A percentile compares a stretch with the other conserved stretches of the same genome.
Evolutionary conservation across 2,797 vertebrate genomes (phyloP).

Genomic region (Ficedula albicollis): DNA sequence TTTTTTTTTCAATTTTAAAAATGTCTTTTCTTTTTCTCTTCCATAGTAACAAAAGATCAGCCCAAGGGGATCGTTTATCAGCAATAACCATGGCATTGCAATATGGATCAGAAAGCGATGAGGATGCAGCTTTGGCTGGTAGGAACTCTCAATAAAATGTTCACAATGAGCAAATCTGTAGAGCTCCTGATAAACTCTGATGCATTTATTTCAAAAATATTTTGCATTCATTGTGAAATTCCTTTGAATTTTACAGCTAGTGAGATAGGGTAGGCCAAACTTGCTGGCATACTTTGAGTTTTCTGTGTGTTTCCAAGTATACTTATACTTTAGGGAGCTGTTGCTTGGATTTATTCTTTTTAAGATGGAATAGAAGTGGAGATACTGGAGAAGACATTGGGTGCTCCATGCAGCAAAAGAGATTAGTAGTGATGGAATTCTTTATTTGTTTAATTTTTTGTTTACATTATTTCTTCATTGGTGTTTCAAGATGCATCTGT

Average conservation of each 20-base stretch:
- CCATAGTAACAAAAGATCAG: constrained; percentile 89
- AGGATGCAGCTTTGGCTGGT: constrained; percentile 94
- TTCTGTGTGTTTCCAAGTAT: neutral
- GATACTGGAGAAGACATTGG: neutral
- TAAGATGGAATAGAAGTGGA: neutral
- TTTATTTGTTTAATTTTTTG: neutral
- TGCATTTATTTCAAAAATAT: neutral
- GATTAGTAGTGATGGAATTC: neutral
- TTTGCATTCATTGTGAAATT: neutral
- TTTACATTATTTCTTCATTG: neutral
- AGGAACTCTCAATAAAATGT: constrained; percentile 24
- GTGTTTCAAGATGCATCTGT: neutral
- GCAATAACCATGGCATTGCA: constrained; percentile 96
- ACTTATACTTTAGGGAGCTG: neutral
- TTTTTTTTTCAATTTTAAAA: neutral
- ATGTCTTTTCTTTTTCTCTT: neutral
- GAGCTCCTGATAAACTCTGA: neutral
- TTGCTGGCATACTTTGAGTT: neutral
- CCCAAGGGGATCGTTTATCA: constrained; percentile 92
- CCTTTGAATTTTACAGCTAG: neutral
- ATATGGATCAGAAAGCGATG: constrained; percentile 98
- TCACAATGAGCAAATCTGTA: neutral
- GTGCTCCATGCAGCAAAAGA: neutral
- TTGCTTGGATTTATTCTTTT: neutral
- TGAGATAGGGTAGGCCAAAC: neutral